Evolutionary conservation across 1,140 invertebrate species (phyloP), one percentile per base, ranked within the genome.

Genomic region (Pteromalus puparum): DNA sequence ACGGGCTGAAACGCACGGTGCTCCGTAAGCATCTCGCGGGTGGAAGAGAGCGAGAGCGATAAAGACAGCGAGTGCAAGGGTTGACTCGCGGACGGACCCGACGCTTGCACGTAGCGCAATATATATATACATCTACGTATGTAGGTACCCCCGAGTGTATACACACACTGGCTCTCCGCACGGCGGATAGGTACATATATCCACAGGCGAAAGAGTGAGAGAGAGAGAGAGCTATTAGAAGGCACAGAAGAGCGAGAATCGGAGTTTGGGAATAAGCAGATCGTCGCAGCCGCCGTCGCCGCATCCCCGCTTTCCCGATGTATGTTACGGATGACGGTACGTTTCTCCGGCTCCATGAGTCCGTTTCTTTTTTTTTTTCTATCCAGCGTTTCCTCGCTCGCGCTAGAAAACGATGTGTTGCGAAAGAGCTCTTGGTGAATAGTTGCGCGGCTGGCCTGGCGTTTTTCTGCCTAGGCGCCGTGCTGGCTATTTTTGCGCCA

Each of bases 271-370:
- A 74, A 81, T 74, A 81, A 85, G 78, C 73, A 81, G 78, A 85
- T 80, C 85, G 75, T 28, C 76, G 75, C 42, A 34, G 67, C 70
- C 61, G 75, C n/a, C 67, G 85, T 87, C 84, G 86, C 84, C 83
- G 82, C 88, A 87, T 88, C 86, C 83, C 74, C 84, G 85, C 68
- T 65, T 83, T 84, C 61, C 78, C 75, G 77, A 86, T 86, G 85
- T 86, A 79, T 38, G 86, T 82, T 79, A 86, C 86, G 79, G 79
- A 84, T 84, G 79, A 84, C 79, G 82, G 82, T 86, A 86, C 48
- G 85, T 86, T 86, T 67, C 53, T 46, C 70, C 68, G 42, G 28
- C 68, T 26, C 26, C 46, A 78, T 81, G 53, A 34, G 78, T 7
- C 74, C 24, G 28, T 81, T 53, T n/a, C 6, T n/a, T 70, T 76